A percentile compares a stretch with the other conserved stretches of the same genome.
phyloP scores from a whole-genome alignment of 2,888 invertebrate genomes.

The Unio pictorum region DNA sequence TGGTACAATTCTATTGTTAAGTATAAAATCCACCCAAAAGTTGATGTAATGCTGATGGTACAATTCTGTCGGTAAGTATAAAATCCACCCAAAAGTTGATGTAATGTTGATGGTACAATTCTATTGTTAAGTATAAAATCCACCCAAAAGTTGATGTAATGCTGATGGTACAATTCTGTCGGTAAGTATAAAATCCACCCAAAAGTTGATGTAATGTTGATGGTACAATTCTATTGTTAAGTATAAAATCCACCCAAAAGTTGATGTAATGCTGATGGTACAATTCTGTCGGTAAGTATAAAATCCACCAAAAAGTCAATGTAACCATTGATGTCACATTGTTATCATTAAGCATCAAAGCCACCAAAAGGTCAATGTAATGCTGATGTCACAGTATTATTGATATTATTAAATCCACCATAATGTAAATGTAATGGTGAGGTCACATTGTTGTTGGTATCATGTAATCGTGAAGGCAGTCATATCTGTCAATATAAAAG shows the following conservation, averaged over 20 bases:
- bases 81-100: conserved; percentile 77
- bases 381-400: neutral
- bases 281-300: neutral
- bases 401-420: too few relatives aligned
- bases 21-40: conserved; percentile 77
- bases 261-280: conserved; percentile 16
- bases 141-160: conserved; percentile 75
- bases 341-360: conserved; percentile 22
- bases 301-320: neutral
- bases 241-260: conserved; percentile 77
- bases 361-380: conserved; percentile 15
- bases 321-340: conserved; percentile 18
- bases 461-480: too few relatives aligned
- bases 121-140: conserved; percentile 63
- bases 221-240: neutral
- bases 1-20: neutral
- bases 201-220: conserved; percentile 19
- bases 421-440: too few relatives aligned
- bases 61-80: neutral
- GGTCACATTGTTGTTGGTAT: too few relatives aligned
- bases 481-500: too few relatives aligned
- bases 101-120: conserved; percentile 14
- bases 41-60: conserved; percentile 16
- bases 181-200: conserved; percentile 77
- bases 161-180: conserved; percentile 1